Evolutionary conservation across 2,113 vertebrate species (phyloP).

Genomic region (Campylorhamphus procurvoides): DNA sequence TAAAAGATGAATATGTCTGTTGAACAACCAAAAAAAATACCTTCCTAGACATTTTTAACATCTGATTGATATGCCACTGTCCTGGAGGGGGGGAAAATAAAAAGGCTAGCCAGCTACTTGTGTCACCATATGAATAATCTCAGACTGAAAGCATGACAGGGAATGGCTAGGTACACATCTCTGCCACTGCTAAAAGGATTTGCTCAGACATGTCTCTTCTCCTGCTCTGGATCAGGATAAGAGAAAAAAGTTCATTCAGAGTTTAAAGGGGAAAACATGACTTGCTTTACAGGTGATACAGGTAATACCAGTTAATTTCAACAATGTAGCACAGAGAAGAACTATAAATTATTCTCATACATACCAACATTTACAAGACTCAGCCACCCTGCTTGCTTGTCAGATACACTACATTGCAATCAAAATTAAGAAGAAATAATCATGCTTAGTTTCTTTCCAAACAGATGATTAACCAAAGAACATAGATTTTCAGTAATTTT

Average conservation of each 20-base stretch:
- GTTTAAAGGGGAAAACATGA: not conserved
- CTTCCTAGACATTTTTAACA: not conserved
- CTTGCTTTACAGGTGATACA: not conserved
- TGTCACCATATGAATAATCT: not conserved
- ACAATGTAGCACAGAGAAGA: not conserved
- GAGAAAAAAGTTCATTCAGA: not conserved
- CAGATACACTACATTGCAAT: not conserved
- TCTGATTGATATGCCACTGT: not conserved
- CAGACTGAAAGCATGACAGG: not conserved
- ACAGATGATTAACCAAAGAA: not conserved
- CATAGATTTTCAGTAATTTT: fast-evolving
- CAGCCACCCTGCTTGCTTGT: not conserved
- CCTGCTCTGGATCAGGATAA: not conserved
- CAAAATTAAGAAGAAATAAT: not conserved
- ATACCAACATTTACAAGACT: not conserved
- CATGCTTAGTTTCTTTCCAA: not conserved
- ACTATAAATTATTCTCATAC: not conserved
- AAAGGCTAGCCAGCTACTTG: not conserved
- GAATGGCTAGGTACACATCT: not conserved
- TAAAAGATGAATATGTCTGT: not conserved
- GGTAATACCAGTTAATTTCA: not conserved
- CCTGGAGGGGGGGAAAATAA: not conserved
- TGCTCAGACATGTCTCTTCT: not conserved
- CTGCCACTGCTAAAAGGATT: not conserved
- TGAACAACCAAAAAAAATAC: not conserved